A percentile compares a stretch with the other conserved stretches of the same genome.
Conservation (phyloP, 2,113 vertebrate genomes). For the Phalacrocorax pelagicus region DNA sequence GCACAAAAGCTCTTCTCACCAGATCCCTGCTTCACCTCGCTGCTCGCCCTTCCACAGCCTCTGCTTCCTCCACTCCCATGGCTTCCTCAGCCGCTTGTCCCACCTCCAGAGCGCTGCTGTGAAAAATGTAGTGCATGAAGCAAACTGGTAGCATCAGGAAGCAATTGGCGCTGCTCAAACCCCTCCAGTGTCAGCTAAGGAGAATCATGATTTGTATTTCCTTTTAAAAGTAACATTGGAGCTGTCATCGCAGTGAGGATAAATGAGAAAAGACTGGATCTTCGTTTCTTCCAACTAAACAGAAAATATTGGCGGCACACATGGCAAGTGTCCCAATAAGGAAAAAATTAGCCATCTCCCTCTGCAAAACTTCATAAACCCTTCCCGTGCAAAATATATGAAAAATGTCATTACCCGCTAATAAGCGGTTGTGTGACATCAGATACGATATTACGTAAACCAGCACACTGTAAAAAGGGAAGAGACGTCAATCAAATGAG, state of each 20-base stretch:
- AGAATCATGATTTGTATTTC: rapidly evolving
- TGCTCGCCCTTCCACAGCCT: rapidly evolving
- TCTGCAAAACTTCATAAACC: background rate
- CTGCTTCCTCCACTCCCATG: background rate
- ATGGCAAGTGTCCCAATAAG: background rate
- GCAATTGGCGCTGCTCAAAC: background rate
- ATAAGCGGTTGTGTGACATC: background rate
- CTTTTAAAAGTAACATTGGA: rapidly evolving
- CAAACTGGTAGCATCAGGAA: background rate
- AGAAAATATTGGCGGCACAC: background rate
- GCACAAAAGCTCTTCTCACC: background rate
- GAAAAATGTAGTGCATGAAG: background rate
- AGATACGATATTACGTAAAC: background rate
- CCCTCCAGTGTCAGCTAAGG: background rate
- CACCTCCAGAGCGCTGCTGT: rapidly evolving
- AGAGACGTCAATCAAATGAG: background rate
- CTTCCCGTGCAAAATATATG: background rate
- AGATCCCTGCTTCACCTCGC: background rate
- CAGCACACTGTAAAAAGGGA: background rate
- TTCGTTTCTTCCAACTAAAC: background rate
- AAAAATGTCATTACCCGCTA: background rate
- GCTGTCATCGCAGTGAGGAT: background rate
- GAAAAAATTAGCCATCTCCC: background rate
- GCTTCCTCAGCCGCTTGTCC: rapidly evolving
- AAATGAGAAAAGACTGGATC: background rate